These are phyloP conservation scores for Noctua janthe DNA, from an alignment of 2,888 invertebrate species.

Conservation along the genomic window DNA sequence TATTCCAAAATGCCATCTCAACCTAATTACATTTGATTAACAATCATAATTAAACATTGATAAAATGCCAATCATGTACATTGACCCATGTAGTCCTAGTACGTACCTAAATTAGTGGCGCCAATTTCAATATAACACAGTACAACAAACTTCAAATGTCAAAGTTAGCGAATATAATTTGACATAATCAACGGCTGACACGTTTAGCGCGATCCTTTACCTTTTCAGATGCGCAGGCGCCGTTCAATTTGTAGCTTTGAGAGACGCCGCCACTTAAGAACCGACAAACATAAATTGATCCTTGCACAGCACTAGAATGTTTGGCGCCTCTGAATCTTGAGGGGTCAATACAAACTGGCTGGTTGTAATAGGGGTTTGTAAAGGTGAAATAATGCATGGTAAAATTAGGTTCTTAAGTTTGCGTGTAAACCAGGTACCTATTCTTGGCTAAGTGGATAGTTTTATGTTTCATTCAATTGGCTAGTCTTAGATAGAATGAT, in stretches of 20 bases:
- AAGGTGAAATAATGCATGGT: conserved; percentile 74
- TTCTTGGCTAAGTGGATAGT: conserved; percentile 66
- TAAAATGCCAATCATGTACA: conserved; percentile 24
- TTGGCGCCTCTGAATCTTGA: conserved; percentile 31
- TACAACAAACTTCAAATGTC: conserved; percentile 53
- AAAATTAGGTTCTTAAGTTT: conserved; percentile 74
- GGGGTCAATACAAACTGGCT: conserved; percentile 50
- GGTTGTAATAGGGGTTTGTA: conserved; percentile 73
- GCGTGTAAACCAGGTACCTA: conserved; percentile 68
- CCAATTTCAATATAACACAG: conserved; percentile 9
- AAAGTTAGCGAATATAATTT: conserved; percentile 65
- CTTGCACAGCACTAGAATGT: neutral
- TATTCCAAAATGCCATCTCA: conserved; percentile 12
- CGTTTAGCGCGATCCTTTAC: conserved; percentile 66
- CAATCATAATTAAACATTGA: conserved; percentile 29
- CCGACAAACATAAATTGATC: conserved; percentile 50
- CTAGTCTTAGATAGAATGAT: conserved; percentile 53
- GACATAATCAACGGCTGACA: conserved; percentile 66
- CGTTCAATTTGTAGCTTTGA: conserved; percentile 77
- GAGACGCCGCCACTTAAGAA: conserved; percentile 71
- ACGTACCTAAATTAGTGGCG: neutral
- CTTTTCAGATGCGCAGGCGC: conserved; percentile 72
- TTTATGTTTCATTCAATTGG: conserved; percentile 64
- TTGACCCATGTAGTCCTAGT: neutral
- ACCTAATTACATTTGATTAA: conserved; percentile 14